These are phyloP conservation scores for Hemicordylus capensis DNA, from an alignment of 2,113 vertebrate genomes.

Conservation along the genomic window DNA sequence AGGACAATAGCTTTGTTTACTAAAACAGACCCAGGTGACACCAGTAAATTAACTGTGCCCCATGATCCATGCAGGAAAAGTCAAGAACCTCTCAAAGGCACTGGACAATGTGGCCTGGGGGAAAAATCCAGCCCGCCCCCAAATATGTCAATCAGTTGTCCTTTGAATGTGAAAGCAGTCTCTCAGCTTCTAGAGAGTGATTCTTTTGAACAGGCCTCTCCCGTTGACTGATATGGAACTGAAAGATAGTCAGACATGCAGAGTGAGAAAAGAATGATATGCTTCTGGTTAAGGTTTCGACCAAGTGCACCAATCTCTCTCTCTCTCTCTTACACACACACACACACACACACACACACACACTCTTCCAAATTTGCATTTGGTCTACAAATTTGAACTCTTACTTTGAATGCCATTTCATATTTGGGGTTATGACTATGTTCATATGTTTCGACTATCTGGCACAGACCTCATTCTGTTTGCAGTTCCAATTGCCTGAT, in stretches of 20 bases:
- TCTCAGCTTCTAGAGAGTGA: background rate
- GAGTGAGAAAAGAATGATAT: background rate
- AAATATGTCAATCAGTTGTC: background rate
- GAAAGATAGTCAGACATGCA: background rate
- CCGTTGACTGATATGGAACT: background rate
- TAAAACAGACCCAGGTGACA: conserved; percentile 14
- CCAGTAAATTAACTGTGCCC: background rate
- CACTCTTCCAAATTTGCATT: too few species aligned
- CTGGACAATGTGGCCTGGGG: conserved; percentile 6
- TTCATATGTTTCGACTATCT: too few species aligned
- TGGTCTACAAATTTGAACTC: too few species aligned
- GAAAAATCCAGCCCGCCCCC: background rate
- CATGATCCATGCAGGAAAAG: conserved; percentile 18
- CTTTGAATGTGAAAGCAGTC: background rate
- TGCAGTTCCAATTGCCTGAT: too few species aligned
- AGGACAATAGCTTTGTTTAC: conserved; percentile 16
- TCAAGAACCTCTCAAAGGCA: background rate
- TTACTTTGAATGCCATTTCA: too few species aligned
- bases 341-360: too few species aligned
- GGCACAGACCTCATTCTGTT: too few species aligned
- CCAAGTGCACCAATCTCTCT: background rate
- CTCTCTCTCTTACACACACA: background rate
- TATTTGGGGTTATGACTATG: too few species aligned
- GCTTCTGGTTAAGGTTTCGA: too few species aligned
- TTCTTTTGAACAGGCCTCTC: too few species aligned